Evolutionary conservation across 2,113 vertebrate species (phyloP).

Genomic region (Syngnathus scovelli): DNA sequence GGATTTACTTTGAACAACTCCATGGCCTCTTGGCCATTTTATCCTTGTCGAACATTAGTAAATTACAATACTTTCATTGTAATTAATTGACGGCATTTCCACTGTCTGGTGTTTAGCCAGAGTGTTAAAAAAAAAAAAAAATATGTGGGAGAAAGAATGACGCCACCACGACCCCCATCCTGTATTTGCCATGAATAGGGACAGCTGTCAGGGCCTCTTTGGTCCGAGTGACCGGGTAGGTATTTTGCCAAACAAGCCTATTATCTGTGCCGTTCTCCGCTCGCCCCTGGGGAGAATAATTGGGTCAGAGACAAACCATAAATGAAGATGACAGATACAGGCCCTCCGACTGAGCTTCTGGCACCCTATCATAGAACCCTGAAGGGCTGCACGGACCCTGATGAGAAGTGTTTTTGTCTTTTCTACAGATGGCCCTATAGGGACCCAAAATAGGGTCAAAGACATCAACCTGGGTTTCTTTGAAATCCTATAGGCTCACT

Average conservation of each 20-base stretch:
- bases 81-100: background rate
- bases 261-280: slow-evolving; percentile 40
- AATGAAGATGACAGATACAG: slow-evolving; percentile 63
- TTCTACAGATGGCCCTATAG: slow-evolving; percentile 2
- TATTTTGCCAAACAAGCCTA: slow-evolving; percentile 59
- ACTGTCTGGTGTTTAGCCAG: slow-evolving; percentile 22
- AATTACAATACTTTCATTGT: background rate
- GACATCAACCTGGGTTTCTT: slow-evolving; percentile 11
- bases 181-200: slow-evolving; percentile 27
- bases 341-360: slow-evolving; percentile 46
- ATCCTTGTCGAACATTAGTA: background rate
- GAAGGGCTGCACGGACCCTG: slow-evolving; percentile 28
- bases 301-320: slow-evolving; percentile 62
- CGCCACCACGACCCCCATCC: background rate
- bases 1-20: slow-evolving; percentile 9
- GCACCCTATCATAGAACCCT: slow-evolving; percentile 26
- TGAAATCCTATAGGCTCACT: background rate
- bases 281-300: slow-evolving; percentile 38
- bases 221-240: slow-evolving; percentile 51
- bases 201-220: slow-evolving; percentile 71
- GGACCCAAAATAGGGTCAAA: slow-evolving; percentile 7
- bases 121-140: slow-evolving; percentile 3
- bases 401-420: background rate
- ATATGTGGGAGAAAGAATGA: background rate
- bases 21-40: background rate